Evolutionary conservation across 2,888 invertebrate genomes (phyloP), one percentile per base, ranked within the genome.

Genomic region (Tillus elongatus): DNA sequence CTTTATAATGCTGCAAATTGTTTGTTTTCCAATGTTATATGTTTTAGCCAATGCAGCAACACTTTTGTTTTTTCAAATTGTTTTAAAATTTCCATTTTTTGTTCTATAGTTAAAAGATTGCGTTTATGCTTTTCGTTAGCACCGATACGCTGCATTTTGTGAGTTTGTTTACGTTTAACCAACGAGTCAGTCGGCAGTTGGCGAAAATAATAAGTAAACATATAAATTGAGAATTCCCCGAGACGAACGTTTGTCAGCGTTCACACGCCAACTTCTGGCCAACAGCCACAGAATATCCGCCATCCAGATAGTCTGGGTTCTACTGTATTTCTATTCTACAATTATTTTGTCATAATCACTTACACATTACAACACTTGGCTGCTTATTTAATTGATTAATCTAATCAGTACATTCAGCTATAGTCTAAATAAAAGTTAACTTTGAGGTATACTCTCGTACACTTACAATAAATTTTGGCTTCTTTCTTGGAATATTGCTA

Each of bases 401-500:
- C n/a, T n/a, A n/a, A n/a, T n/a, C n/a, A n/a, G n/a, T n/a, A n/a
- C n/a, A n/a, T n/a, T n/a, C n/a, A n/a, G n/a, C n/a, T n/a, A n/a
- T n/a, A n/a, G n/a, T n/a, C n/a, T n/a, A n/a, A n/a, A n/a, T n/a
- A 12, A 34, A 32, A 9, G 14, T 15, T 34, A 35, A n/a, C 15
- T 28, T 24, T n/a, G n/a, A n/a, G n/a, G n/a, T n/a, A n/a, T n/a
- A n/a, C n/a, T n/a, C n/a, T n/a, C n/a, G n/a, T 3, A 35, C 16
- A 52, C 56, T 52, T 54, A 63, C 64, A 46, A 81, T 61, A 57
- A 91, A 92, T 59, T 89, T 91, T 0, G 73, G 70, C 61, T 84
- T 84, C 63, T 90, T 92, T 13, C 89, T 71, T 3, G 92, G 92
- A 48, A 91, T 82, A 58, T 92, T 92, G 27, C 80, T 47, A 36